Percentiles rank a stretch among this genome's conserved stretches.
Evolutionary conservation across 2,797 vertebrate species (phyloP).

Genomic region (Loriculus beryllinus): DNA sequence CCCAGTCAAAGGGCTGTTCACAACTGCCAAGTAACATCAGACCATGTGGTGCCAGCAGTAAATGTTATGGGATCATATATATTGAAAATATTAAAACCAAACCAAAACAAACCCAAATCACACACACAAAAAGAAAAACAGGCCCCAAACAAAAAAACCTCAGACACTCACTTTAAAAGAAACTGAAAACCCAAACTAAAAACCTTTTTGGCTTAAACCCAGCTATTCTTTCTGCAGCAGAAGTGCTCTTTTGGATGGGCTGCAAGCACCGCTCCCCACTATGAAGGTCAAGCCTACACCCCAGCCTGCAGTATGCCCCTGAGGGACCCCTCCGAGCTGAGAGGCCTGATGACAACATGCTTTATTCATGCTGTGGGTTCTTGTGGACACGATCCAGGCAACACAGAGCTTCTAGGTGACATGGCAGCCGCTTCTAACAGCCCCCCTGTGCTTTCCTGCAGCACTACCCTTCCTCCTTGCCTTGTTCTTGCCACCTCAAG

Average conservation of each 20-base stretch:
- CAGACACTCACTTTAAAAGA: not conserved
- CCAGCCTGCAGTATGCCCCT: not conserved
- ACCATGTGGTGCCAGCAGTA: not conserved
- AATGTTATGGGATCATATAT: accelerated
- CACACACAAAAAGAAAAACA: not conserved
- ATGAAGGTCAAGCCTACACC: not conserved
- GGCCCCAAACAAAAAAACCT: not conserved
- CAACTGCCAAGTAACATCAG: not conserved
- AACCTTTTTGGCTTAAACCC: not conserved
- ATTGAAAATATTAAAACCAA: not conserved
- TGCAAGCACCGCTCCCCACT: not conserved
- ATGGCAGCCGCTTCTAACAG: not conserved
- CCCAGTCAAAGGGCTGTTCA: not conserved
- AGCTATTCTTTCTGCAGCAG: not conserved
- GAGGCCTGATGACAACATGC: accelerated
- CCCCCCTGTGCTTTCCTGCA: not conserved
- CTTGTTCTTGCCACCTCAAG: not conserved
- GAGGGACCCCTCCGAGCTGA: not conserved
- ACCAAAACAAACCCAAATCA: not conserved
- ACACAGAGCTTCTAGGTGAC: not conserved
- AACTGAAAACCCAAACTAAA: not conserved
- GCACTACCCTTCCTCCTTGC: not conserved
- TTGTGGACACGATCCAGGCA: not conserved
- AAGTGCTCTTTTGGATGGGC: not conserved
- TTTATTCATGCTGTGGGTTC: not conserved